phyloP scores from a whole-genome alignment of 1,140 invertebrate species.

The Sarcophaga bullata region DNA sequence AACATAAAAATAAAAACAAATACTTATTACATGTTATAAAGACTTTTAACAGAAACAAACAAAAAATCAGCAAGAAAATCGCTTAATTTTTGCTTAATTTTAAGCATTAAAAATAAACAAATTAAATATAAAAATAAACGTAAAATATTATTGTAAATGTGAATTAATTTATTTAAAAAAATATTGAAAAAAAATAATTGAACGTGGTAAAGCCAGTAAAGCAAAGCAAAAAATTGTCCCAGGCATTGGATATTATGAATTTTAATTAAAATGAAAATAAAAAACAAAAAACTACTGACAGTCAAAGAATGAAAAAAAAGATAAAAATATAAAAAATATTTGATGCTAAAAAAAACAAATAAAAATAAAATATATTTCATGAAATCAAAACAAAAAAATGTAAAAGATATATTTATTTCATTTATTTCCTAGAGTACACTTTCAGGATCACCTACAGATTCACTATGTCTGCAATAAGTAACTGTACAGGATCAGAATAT shows the following conservation, averaged over 20 bases:
- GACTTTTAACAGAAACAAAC: background rate
- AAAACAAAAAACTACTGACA: background rate
- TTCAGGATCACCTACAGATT: no score
- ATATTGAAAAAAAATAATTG: background rate
- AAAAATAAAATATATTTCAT: constrained; percentile 24
- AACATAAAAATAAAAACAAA: background rate
- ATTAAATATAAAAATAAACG: constrained; percentile 5
- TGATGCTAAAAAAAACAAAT: background rate
- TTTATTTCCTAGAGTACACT: no score
- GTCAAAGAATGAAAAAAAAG: background rate
- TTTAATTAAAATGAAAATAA: background rate
- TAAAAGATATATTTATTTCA: no score
- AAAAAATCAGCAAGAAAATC: background rate
- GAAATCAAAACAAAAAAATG: background rate
- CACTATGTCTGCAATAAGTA: no score
- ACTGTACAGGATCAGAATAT: no score
- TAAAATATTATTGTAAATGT: constrained; percentile 22
- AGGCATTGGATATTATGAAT: constrained; percentile 26
- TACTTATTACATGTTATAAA: no score
- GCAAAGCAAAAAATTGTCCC: background rate
- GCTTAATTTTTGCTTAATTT: constrained; percentile 21
- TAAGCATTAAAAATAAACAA: constrained; percentile 27
- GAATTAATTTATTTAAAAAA: background rate
- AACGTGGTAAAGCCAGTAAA: background rate
- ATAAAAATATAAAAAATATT: constrained; percentile 23